Evolutionary conservation across 2,797 vertebrate genomes (phyloP).

Genomic region (Danio choprae): DNA sequence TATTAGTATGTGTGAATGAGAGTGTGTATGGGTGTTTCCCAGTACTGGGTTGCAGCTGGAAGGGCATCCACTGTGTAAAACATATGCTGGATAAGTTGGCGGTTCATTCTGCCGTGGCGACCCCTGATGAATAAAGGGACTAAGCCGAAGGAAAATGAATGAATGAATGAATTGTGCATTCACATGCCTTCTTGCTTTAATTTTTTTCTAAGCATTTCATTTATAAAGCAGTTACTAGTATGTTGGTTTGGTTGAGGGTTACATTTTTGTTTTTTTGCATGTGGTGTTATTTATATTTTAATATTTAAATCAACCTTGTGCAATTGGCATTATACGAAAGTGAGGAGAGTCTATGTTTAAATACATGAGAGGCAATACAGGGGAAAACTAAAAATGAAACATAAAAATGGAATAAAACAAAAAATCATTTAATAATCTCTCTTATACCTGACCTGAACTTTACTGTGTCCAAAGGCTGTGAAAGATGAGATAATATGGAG

Average conservation of each 20-base stretch:
- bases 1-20: too few species aligned
- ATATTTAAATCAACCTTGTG: background rate
- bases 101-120: too few species aligned
- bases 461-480: slow-evolving; percentile 35
- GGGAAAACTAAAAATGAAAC: background rate
- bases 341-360: background rate
- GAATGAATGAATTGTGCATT: too few species aligned
- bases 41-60: too few species aligned
- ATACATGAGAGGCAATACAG: background rate
- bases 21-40: too few species aligned
- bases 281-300: background rate
- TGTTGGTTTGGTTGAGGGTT: background rate
- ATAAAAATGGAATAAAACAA: background rate
- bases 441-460: slow-evolving; percentile 2
- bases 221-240: too few species aligned
- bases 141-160: too few species aligned
- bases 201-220: too few species aligned
- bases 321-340: background rate
- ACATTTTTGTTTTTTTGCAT: background rate
- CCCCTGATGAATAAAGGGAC: too few species aligned
- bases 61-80: too few species aligned
- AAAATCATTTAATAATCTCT: background rate
- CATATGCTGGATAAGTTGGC: too few species aligned
- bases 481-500: slow-evolving; percentile 43
- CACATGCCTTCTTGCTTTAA: too few species aligned